phyloP scores from a whole-genome alignment of 2,797 vertebrate species.

The Furcifer pardalis region DNA sequence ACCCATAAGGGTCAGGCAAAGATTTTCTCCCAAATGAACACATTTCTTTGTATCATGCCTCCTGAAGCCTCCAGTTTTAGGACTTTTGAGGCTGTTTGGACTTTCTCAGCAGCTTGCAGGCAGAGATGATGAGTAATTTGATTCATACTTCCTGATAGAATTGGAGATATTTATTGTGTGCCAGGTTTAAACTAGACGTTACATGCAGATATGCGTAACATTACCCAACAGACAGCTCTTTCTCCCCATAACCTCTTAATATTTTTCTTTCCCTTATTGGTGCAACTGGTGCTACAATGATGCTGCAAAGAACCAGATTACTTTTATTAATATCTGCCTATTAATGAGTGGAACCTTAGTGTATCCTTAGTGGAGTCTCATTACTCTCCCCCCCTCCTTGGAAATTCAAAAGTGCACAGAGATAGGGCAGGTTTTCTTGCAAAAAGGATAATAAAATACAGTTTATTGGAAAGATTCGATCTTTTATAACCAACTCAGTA shows the following conservation, averaged over 20 bases:
- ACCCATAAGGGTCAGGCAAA: not conserved
- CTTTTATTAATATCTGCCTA: too few relatives aligned
- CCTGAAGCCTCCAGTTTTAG: slow-evolving; percentile 9
- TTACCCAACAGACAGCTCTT: not conserved
- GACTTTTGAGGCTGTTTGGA: not conserved
- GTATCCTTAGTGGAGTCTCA: too few relatives aligned
- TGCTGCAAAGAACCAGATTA: too few relatives aligned
- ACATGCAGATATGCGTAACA: not conserved
- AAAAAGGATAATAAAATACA: not conserved
- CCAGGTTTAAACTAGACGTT: not conserved
- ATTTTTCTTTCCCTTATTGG: too few relatives aligned
- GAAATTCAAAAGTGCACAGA: too few relatives aligned
- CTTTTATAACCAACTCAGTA: not conserved
- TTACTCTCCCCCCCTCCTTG: too few relatives aligned
- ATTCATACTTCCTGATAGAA: not conserved
- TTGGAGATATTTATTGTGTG: not conserved
- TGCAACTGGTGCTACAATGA: too few relatives aligned
- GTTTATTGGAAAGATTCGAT: not conserved
- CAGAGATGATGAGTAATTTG: slow-evolving; percentile 5
- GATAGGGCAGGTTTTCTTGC: not conserved
- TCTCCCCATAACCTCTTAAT: not conserved
- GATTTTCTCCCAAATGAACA: not conserved
- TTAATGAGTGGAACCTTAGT: too few relatives aligned
- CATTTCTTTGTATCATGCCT: not conserved
- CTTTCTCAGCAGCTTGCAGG: not conserved